These are phyloP conservation scores for Leptinotarsa tumamoca DNA, from an alignment of 2,888 invertebrate species.

Conservation along the genomic window DNA sequence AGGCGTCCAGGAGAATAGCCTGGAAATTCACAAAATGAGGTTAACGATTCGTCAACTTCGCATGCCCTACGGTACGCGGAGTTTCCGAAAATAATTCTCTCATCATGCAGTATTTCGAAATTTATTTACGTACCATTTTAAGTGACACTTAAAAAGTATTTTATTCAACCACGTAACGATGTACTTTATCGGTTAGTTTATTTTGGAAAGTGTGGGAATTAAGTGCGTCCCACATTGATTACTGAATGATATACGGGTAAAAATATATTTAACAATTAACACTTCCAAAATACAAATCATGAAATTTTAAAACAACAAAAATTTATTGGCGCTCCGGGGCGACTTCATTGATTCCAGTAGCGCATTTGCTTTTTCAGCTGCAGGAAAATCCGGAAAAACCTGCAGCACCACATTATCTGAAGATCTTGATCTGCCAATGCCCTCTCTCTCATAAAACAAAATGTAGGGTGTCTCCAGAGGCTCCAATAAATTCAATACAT, in stretches of 20 bases:
- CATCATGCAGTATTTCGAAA: neutral
- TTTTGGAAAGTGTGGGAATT: neutral
- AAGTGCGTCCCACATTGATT: neutral
- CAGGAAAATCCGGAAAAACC: too few relatives aligned
- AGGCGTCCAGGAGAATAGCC: neutral
- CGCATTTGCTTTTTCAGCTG: too few relatives aligned
- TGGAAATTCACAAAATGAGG: neutral
- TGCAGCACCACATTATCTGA: too few relatives aligned
- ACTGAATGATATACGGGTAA: neutral
- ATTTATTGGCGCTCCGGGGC: too few relatives aligned
- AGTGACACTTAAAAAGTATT: neutral
- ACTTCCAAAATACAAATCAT: too few relatives aligned
- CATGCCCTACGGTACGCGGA: neutral
- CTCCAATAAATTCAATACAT: too few relatives aligned
- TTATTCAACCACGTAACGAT: neutral
- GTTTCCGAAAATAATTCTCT: constrained; percentile 9
- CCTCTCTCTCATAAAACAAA: too few relatives aligned
- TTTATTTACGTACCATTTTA: neutral
- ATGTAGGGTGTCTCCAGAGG: too few relatives aligned
- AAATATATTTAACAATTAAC: too few relatives aligned
- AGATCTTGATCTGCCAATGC: too few relatives aligned
- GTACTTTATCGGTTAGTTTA: constrained; percentile 1
- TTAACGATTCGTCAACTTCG: constrained; percentile 1
- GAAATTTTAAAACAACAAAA: too few relatives aligned
- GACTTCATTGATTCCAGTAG: too few relatives aligned